Conservation (phyloP, 37 sponge, comb jelly and placozoan genomes). For the Hexactinellida sp. region DNA sequence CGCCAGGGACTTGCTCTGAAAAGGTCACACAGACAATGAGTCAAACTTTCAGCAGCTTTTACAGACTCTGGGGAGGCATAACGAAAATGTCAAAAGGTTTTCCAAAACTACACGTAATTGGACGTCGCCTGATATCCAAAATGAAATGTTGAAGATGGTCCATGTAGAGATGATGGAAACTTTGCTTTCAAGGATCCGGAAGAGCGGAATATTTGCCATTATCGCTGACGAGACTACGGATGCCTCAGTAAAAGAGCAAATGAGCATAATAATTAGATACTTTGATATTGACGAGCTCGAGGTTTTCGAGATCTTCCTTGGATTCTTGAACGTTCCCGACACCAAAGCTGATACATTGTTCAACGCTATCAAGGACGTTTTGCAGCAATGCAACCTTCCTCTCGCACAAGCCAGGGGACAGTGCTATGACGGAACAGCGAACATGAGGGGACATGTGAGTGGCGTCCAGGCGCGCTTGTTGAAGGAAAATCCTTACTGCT, state of each 20-base stretch:
- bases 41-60: background rate
- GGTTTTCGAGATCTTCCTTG: background rate
- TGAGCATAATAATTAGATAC: no score
- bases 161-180: background rate
- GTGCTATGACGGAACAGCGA: background rate
- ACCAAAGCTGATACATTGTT: background rate
- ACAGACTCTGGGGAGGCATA: background rate
- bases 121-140: background rate
- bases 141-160: background rate
- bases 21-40: background rate
- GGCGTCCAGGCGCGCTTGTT: background rate
- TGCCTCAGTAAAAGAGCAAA: background rate
- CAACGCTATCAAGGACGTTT: background rate
- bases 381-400: background rate
- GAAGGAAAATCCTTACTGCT: background rate
- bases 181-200: background rate
- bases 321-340: background rate
- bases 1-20: no score
- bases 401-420: background rate
- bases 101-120: background rate
- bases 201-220: background rate
- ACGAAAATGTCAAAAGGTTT: background rate
- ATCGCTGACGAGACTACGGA: background rate
- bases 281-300: background rate
- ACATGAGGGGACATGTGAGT: background rate